phyloP scores from a whole-genome alignment of 2,113 vertebrate genomes.

The Phoenicopterus ruber region DNA sequence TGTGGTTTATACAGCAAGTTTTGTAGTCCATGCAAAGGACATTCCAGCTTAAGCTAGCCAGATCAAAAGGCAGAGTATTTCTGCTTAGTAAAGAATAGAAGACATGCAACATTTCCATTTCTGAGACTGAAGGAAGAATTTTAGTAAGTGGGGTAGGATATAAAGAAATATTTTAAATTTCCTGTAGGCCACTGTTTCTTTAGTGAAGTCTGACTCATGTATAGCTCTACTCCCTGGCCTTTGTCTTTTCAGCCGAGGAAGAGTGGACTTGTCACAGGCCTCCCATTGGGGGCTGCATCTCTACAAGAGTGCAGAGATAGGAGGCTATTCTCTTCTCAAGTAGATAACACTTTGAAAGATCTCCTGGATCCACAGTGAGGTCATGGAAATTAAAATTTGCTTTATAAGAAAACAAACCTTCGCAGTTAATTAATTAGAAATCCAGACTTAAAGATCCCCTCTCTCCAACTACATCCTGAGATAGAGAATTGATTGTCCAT shows the following conservation, averaged over 20 bases:
- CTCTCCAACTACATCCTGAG: neutral
- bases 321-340: neutral
- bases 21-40: neutral
- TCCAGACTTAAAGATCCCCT: neutral
- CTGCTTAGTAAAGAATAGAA: neutral
- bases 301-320: neutral
- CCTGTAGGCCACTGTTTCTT: neutral
- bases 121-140: neutral
- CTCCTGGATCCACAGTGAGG: neutral
- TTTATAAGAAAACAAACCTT: neutral
- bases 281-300: neutral
- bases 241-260: neutral
- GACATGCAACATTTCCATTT: neutral
- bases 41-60: neutral
- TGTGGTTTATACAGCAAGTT: neutral
- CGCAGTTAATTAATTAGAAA: neutral
- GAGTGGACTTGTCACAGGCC: neutral
- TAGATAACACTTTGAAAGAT: neutral
- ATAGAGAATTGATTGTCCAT: neutral
- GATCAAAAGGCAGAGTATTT: neutral
- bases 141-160: neutral
- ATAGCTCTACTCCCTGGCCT: neutral
- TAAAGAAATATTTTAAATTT: neutral
- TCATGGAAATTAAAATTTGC: neutral
- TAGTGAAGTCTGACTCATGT: neutral